Percentiles rank a stretch among this genome's conserved stretches.
Conservation (phyloP, 2,797 vertebrate genomes). For the Setipinna tenuifilis region DNA sequence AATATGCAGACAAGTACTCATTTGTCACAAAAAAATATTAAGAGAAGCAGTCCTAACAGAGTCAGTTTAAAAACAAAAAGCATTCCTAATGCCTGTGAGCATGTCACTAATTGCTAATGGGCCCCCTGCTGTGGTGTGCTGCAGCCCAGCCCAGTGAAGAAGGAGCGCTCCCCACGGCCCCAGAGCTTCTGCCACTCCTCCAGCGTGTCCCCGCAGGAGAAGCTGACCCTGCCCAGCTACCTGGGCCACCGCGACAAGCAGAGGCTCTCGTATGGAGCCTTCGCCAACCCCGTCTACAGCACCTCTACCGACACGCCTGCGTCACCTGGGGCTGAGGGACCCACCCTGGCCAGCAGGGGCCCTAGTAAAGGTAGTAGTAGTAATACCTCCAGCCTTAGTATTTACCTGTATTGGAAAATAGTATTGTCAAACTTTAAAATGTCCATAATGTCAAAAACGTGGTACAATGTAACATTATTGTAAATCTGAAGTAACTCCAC, state of each 20-base stretch:
- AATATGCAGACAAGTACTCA: no score
- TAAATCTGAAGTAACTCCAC: background rate
- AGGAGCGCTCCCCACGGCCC: slow-evolving; percentile 86
- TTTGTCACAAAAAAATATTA: no score
- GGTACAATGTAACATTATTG: background rate
- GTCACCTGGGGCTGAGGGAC: slow-evolving; percentile 79
- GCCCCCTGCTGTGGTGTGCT: slow-evolving; percentile 15
- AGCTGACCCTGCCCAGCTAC: slow-evolving; percentile 81
- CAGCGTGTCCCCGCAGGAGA: slow-evolving; percentile 87
- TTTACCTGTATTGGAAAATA: background rate
- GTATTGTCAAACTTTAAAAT: background rate
- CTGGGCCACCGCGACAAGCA: slow-evolving; percentile 84
- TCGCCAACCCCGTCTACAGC: slow-evolving; percentile 84
- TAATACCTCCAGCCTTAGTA: background rate
- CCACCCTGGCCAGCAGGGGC: slow-evolving; percentile 80
- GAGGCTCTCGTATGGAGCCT: slow-evolving; percentile 84
- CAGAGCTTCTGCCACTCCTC: slow-evolving; percentile 91
- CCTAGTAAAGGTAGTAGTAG: slow-evolving; percentile 78
- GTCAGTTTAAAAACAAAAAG: no score
- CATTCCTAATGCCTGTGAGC: no score
- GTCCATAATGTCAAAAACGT: background rate
- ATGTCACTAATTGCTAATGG: background rate
- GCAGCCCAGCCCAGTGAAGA: slow-evolving; percentile 88
- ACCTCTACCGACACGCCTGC: slow-evolving; percentile 80
- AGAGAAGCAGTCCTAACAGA: no score